Evolutionary conservation across 1,140 invertebrate species (phyloP).

Genomic region (Monomorium pharaonis): DNA sequence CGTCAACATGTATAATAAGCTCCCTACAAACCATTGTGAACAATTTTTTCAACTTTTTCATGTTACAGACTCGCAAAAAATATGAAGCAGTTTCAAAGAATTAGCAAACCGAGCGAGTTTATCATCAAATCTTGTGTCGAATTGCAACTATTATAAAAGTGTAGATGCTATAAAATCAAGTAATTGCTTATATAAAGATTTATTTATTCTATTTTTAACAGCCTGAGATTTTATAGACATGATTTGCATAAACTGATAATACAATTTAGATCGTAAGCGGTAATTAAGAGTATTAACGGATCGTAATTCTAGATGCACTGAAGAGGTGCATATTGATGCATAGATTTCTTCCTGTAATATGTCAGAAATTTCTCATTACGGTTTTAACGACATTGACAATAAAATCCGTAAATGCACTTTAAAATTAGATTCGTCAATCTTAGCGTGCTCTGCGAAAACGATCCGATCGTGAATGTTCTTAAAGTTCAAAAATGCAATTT

Average conservation of each 20-base stretch:
- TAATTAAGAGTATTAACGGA: slow-evolving; percentile 9
- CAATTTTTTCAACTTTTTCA: not conserved
- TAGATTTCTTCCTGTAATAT: not conserved
- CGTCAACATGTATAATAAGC: not conserved
- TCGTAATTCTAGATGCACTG: not conserved
- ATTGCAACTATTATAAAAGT: not conserved
- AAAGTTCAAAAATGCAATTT: not conserved
- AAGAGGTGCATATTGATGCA: not conserved
- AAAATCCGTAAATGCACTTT: slow-evolving; percentile 14
- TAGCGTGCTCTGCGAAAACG: not conserved
- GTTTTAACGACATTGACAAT: slow-evolving; percentile 3
- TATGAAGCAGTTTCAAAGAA: not conserved
- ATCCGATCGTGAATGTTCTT: slow-evolving; percentile 8
- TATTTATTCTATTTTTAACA: not conserved
- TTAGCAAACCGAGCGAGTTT: not conserved
- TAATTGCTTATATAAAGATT: not conserved
- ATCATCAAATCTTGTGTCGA: not conserved
- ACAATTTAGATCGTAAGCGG: not conserved
- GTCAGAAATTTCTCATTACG: slow-evolving; percentile 8
- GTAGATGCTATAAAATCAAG: not conserved
- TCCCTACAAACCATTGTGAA: not conserved
- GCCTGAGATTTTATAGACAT: not conserved
- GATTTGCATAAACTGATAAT: not conserved
- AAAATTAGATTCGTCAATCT: not conserved
- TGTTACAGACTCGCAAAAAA: not conserved